Evolutionary conservation across 2,888 invertebrate species (phyloP).

Genomic region (Elmis aenea): DNA sequence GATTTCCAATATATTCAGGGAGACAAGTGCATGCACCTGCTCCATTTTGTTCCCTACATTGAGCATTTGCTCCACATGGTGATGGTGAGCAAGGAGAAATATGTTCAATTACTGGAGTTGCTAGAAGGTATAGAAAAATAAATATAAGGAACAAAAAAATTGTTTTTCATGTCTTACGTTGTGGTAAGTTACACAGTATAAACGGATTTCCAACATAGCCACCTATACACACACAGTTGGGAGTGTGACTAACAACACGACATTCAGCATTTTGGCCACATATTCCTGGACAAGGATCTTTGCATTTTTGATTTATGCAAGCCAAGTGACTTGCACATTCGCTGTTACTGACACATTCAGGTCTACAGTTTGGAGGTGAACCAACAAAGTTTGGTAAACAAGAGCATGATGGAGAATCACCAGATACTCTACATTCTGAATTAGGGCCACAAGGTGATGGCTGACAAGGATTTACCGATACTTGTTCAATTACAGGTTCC

Average conservation of each 20-base stretch:
- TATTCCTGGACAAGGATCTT: slow-evolving; percentile 65
- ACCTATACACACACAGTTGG: slow-evolving; percentile 56
- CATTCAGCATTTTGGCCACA: slow-evolving; percentile 72
- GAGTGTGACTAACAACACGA: slow-evolving; percentile 68
- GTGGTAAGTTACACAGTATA: slow-evolving; percentile 48
- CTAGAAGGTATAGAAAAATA: slow-evolving; percentile 26
- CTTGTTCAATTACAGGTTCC: slow-evolving; percentile 18
- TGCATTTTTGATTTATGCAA: slow-evolving; percentile 70
- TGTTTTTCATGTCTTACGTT: slow-evolving; percentile 26
- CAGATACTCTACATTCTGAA: slow-evolving; percentile 45
- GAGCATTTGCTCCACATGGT: slow-evolving; percentile 65
- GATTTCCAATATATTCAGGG: slow-evolving; percentile 69
- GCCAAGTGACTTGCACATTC: slow-evolving; percentile 67
- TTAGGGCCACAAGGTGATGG: slow-evolving; percentile 50
- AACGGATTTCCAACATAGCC: slow-evolving; percentile 70
- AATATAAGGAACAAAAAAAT: slow-evolving; percentile 32
- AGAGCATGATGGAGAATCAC: slow-evolving; percentile 52
- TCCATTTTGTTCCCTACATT: slow-evolving; percentile 60
- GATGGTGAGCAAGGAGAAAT: slow-evolving; percentile 61
- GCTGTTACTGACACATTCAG: slow-evolving; percentile 67
- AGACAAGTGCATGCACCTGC: slow-evolving; percentile 66
- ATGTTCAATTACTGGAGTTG: slow-evolving; percentile 47
- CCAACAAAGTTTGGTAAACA: slow-evolving; percentile 49
- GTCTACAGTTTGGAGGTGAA: slow-evolving; percentile 50
- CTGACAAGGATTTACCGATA: slow-evolving; percentile 44